A percentile compares a stretch with the other conserved stretches of the same genome.
Conservation (phyloP, 2,888 invertebrate genomes). For the Melikaiella ostensackeni region DNA sequence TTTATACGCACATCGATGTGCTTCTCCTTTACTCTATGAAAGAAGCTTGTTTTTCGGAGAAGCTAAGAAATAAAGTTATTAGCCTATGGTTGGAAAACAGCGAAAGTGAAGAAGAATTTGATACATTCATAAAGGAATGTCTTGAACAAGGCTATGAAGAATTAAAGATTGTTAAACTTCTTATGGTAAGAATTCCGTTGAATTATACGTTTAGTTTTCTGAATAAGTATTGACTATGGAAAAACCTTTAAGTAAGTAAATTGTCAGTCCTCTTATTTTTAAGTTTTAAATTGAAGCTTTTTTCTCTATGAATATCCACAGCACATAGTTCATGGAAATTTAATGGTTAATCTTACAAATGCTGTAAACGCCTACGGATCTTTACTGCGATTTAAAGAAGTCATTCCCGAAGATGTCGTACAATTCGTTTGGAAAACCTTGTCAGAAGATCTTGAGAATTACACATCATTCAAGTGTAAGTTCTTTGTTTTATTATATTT, state of each 20-base stretch:
- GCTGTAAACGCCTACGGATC: background rate
- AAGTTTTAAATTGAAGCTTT: background rate
- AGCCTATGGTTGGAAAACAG: constrained; percentile 61
- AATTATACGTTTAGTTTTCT: no score
- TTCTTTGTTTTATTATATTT: background rate
- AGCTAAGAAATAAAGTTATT: constrained; percentile 52
- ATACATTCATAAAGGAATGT: constrained; percentile 22
- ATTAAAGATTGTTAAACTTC: constrained; percentile 15
- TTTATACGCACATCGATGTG: constrained; percentile 61
- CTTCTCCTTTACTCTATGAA: constrained; percentile 56
- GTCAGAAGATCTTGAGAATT: background rate
- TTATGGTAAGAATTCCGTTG: background rate
- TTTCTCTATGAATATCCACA: background rate
- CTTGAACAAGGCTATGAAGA: background rate
- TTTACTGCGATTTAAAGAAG: background rate
- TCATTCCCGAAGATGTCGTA: background rate
- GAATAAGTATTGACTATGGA: no score
- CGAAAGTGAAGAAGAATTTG: constrained; percentile 39
- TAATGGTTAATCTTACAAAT: background rate
- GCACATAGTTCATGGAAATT: background rate
- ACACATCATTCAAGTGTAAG: background rate
- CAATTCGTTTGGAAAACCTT: constrained; percentile 18
- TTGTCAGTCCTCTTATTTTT: background rate
- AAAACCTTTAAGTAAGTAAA: background rate
- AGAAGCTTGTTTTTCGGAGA: constrained; percentile 50